phyloP scores from a whole-genome alignment of 2,888 invertebrate species.

The Drosophila seclusa region DNA sequence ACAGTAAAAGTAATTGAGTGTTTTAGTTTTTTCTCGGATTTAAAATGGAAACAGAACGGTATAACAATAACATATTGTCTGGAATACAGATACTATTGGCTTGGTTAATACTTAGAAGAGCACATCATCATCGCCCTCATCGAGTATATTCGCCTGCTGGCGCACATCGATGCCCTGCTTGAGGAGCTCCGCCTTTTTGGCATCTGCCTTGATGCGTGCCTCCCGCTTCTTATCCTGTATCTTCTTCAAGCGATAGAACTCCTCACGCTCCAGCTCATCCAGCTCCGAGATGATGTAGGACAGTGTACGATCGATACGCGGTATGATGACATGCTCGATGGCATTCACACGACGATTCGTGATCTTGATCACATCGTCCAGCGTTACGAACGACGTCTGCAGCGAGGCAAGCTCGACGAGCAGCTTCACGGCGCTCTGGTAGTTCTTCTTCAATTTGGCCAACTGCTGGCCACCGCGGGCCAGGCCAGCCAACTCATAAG shows the following conservation, averaged over 20 bases:
- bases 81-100: slow-evolving; percentile 52
- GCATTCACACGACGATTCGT: slow-evolving; percentile 99
- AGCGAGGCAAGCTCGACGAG: slow-evolving; percentile 98
- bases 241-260: slow-evolving; percentile 97
- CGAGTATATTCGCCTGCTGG: slow-evolving; percentile 87
- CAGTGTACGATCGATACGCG: slow-evolving; percentile 96
- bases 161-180: slow-evolving; percentile 85
- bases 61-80: slow-evolving; percentile 75
- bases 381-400: slow-evolving; percentile 98
- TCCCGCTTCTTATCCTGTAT: slow-evolving; percentile 98
- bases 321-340: slow-evolving; percentile 99
- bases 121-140: slow-evolving; percentile 95
- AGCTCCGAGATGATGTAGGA: slow-evolving; percentile 98
- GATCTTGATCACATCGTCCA: slow-evolving; percentile 99
- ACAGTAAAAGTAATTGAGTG: slow-evolving; percentile 59
- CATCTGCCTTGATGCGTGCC: slow-evolving; percentile 89
- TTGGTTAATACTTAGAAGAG: slow-evolving; percentile 88
- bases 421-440: slow-evolving; percentile 97
- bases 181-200: slow-evolving; percentile 84
- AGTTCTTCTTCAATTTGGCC: slow-evolving; percentile 98
- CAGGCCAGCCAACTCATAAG: slow-evolving; percentile 97
- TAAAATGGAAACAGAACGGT: slow-evolving; percentile 73
- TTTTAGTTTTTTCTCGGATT: slow-evolving; percentile 42
- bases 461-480: slow-evolving; percentile 99
- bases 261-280: slow-evolving; percentile 98